A percentile compares a stretch with the other conserved stretches of the same genome.
These are phyloP conservation scores for Cantharis rustica DNA, from an alignment of 2,888 invertebrate genomes.

Conservation along the genomic window DNA sequence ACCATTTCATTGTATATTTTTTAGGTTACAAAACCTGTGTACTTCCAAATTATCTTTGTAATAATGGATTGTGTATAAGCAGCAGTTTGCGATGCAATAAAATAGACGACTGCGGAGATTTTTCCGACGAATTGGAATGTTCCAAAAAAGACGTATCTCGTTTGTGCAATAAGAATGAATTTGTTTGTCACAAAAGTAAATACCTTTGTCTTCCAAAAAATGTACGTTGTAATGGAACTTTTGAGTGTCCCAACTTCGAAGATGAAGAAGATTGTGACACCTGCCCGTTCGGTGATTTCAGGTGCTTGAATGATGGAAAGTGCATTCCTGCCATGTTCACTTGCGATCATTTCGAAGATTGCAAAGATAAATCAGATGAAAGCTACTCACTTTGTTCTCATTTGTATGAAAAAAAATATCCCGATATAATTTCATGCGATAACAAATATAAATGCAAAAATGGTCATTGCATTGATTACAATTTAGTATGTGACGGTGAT, in stretches of 20 bases:
- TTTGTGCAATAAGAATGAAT: conserved; percentile 57
- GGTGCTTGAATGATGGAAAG: conserved; percentile 46
- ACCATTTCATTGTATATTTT: conserved; percentile 17
- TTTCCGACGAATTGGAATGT: conserved; percentile 61
- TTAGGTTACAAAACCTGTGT: conserved; percentile 48
- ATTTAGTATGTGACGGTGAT: conserved; percentile 66
- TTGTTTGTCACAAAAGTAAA: conserved; percentile 57
- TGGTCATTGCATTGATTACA: conserved; percentile 69
- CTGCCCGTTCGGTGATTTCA: conserved; percentile 49
- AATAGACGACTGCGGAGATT: conserved; percentile 63
- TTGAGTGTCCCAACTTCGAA: conserved; percentile 74
- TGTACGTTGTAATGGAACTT: conserved; percentile 61
- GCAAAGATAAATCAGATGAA: conserved; percentile 76
- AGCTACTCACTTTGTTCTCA: conserved; percentile 31
- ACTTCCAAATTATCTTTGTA: conserved; percentile 55
- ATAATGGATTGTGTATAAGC: conserved; percentile 64
- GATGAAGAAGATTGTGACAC: conserved; percentile 63
- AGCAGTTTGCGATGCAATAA: conserved; percentile 61
- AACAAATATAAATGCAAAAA: conserved; percentile 60
- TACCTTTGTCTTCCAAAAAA: conserved; percentile 60
- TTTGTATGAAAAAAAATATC: neutral
- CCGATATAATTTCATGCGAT: conserved; percentile 44
- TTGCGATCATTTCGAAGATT: conserved; percentile 69
- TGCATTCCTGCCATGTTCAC: conserved; percentile 65
- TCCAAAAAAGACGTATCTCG: conserved; percentile 34